Conservation (phyloP, 2,797 vertebrate genomes). For the Microtus agrestis region DNA sequence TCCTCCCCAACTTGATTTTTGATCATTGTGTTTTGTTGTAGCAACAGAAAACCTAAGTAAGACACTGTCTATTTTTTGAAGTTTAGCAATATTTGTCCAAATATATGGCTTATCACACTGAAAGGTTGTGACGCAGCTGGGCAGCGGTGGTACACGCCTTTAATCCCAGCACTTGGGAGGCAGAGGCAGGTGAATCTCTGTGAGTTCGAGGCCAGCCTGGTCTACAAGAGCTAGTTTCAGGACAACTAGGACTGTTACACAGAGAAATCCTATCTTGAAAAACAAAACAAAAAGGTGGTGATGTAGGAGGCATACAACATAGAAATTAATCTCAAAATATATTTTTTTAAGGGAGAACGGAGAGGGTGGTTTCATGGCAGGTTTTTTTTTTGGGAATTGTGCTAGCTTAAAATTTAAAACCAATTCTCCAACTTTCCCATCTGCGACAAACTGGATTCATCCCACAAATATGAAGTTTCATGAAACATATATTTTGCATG, state of each 20-base stretch:
- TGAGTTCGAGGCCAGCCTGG: no score
- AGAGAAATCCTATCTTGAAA: no score
- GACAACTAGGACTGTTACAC: no score
- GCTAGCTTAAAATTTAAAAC: conserved; percentile 59
- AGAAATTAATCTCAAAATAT: conserved; percentile 61
- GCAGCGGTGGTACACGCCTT: no score
- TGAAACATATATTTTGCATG: conserved; percentile 75
- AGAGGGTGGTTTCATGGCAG: background rate
- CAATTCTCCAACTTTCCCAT: conserved; percentile 57
- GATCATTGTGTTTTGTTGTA: background rate
- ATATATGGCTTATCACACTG: conserved; percentile 70
- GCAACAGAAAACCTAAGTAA: background rate
- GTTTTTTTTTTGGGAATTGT: conserved; percentile 43
- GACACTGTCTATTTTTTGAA: conserved; percentile 20
- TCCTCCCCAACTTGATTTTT: background rate
- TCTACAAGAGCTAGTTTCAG: no score
- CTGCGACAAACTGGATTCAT: conserved; percentile 54
- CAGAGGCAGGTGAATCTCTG: no score
- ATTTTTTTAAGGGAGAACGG: conserved; percentile 54
- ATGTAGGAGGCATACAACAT: conserved; percentile 40
- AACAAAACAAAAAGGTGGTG: conserved; percentile 47
- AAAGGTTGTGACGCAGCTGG: conserved; percentile 41
- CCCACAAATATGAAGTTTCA: conserved; percentile 74
- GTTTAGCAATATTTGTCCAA: conserved; percentile 75
- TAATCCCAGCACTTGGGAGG: no score